These are phyloP conservation scores for Cantharis rustica DNA, from an alignment of 2,888 invertebrate genomes.

Conservation along the genomic window DNA sequence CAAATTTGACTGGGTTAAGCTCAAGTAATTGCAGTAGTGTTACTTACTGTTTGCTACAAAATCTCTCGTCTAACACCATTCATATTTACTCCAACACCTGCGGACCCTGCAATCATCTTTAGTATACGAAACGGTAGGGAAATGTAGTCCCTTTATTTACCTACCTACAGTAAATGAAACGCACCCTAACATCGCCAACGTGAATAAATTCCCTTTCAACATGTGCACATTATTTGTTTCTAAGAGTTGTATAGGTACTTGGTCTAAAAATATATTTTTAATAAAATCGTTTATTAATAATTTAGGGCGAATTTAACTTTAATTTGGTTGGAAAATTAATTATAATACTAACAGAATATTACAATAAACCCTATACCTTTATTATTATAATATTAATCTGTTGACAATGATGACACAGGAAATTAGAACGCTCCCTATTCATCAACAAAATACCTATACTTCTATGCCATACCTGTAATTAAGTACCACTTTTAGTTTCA, in stretches of 20 bases:
- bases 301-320: neutral
- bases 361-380: neutral
- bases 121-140: slow-evolving; percentile 6
- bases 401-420: neutral
- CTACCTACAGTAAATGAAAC: slow-evolving; percentile 8
- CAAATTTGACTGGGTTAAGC: slow-evolving; percentile 4
- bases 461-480: neutral
- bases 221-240: neutral
- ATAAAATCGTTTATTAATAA: neutral
- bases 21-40: slow-evolving; percentile 17
- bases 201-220: slow-evolving; percentile 4
- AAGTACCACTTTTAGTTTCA: neutral
- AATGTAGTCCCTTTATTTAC: slow-evolving; percentile 16
- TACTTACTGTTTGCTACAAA: slow-evolving; percentile 18
- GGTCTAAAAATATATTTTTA: neutral
- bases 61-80: slow-evolving; percentile 12
- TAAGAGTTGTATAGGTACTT: neutral
- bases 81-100: slow-evolving; percentile 24
- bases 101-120: slow-evolving; percentile 13
- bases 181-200: neutral
- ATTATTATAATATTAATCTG: neutral
- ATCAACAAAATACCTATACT: neutral
- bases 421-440: neutral
- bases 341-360: neutral
- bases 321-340: neutral